A percentile compares a stretch with the other conserved stretches of the same genome.
Evolutionary conservation across 2,113 vertebrate genomes (phyloP).

Genomic region (Plectropomus leopardus): DNA sequence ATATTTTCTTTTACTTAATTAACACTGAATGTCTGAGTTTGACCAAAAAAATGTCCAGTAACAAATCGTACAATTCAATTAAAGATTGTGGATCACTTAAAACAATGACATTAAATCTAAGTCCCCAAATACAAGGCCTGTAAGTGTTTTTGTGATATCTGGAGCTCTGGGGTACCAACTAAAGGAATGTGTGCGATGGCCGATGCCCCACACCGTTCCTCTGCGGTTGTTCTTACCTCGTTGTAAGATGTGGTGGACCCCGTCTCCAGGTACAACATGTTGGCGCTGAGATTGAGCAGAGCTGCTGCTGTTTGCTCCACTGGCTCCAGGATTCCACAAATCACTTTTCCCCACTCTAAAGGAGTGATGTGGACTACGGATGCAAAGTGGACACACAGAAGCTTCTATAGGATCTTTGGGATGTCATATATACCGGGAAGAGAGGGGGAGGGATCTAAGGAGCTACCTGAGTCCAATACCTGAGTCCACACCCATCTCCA

Average conservation of each 20-base stretch:
- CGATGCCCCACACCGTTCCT: background rate
- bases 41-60: background rate
- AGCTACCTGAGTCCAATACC: slow-evolving; percentile 95
- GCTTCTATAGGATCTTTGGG: slow-evolving; percentile 90
- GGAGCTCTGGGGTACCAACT: background rate
- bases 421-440: slow-evolving; percentile 93
- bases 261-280: slow-evolving; percentile 99
- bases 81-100: background rate
- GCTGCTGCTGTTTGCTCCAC: slow-evolving; percentile 96
- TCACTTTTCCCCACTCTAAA: slow-evolving; percentile 89
- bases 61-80: background rate
- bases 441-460: slow-evolving; percentile 88
- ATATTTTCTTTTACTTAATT: background rate
- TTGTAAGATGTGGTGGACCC: slow-evolving; percentile 94
- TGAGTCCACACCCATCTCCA: slow-evolving; percentile 89
- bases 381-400: slow-evolving; percentile 87
- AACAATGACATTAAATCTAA: background rate
- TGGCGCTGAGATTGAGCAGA: slow-evolving; percentile 98
- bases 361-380: slow-evolving; percentile 80
- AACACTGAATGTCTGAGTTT: background rate
- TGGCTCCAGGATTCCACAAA: slow-evolving; percentile 96
- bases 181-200: slow-evolving; percentile 2
- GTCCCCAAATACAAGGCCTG: background rate
- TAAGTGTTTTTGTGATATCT: background rate
- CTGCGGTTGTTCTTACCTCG: slow-evolving; percentile 90